Evolutionary conservation across 1,140 invertebrate genomes (phyloP).

Genomic region (Caenorhabditis remanei): DNA sequence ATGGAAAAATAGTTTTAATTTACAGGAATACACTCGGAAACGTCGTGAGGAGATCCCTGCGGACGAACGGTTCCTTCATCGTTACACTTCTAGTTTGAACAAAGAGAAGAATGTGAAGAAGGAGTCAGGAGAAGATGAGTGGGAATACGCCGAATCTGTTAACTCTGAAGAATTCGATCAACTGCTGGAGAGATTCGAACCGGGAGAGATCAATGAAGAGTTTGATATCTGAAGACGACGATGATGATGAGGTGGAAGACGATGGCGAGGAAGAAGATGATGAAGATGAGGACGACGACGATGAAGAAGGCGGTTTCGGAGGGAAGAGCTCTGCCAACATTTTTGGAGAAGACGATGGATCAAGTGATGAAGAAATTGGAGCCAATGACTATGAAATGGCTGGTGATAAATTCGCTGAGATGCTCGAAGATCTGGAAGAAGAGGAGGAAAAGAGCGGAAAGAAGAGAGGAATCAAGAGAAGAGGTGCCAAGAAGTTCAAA

Average conservation of each 20-base stretch:
- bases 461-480: conserved; percentile 23
- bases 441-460: not conserved
- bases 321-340: conserved; percentile 24
- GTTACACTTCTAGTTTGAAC: no score
- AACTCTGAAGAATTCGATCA: no score
- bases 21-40: conserved; percentile 83
- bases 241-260: conserved; percentile 21
- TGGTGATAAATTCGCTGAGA: conserved; percentile 29
- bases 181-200: no score
- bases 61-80: no score
- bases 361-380: conserved; percentile 35
- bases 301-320: conserved; percentile 13
- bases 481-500: conserved; percentile 37
- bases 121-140: no score
- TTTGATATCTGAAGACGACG: conserved; percentile 63
- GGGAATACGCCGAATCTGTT: no score
- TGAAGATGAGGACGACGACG: not conserved
- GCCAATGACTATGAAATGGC: conserved; percentile 29
- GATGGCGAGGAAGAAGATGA: conserved; percentile 13
- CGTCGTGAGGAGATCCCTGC: no score
- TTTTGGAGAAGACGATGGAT: conserved; percentile 18
- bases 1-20: no score
- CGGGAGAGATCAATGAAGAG: conserved; percentile 64
- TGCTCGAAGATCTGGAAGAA: conserved; percentile 30
- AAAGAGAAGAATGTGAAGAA: no score